Base-by-base conservation (phyloP, 2,113 vertebrate genomes). In the Antigone vipio region DNA sequence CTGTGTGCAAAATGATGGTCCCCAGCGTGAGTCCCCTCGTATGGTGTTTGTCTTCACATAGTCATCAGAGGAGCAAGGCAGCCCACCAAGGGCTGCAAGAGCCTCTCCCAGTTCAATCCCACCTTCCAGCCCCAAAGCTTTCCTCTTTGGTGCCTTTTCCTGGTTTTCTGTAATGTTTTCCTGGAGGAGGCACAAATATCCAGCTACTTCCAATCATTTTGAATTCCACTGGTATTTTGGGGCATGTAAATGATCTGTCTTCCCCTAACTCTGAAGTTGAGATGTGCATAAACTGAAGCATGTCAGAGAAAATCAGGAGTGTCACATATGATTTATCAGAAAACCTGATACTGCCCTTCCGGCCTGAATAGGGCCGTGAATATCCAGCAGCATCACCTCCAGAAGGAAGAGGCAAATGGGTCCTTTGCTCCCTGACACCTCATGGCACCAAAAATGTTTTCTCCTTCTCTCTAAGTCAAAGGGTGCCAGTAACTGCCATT, bases 11-110 rank as follows among this genome's bases (percentile, higher is more conserved):
- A 59, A 23, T 4, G 13, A 26, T 1, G 1, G 40, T n/a, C 22
- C 50, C 40, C 63, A 71, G 15, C 29, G 30, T 0, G 0, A 32
- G 27, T 16, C 30, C 42, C 26, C 38, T 58, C 0, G 0, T 26
- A 2, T 3, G 8, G 21, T 42, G 22, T 35, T 72, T 67, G 35
- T 58, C 62, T 55, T 60, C 59, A 66, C 8, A 8, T 7, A 47
- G n/a, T 35, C 30, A 29, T 38, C 64, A 50, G 9, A 11, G 52
- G 20, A 45, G 22, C n/a, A 30, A 34, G 30, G 30, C 38, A 42
- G 38, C 49, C n/a, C 40, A 60, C 20, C 29, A 19, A 40, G 53
- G 58, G 17, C 69, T 80, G 15, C 35, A 69, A 20, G 58, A 52
- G 4, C 12, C 13, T 35, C 45, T 56, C 16, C 11, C 40, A 34